Percentiles rank a stretch among this genome's conserved stretches.
Evolutionary conservation across 2,888 invertebrate species (phyloP).

Genomic region (Idaea dimidiata): DNA sequence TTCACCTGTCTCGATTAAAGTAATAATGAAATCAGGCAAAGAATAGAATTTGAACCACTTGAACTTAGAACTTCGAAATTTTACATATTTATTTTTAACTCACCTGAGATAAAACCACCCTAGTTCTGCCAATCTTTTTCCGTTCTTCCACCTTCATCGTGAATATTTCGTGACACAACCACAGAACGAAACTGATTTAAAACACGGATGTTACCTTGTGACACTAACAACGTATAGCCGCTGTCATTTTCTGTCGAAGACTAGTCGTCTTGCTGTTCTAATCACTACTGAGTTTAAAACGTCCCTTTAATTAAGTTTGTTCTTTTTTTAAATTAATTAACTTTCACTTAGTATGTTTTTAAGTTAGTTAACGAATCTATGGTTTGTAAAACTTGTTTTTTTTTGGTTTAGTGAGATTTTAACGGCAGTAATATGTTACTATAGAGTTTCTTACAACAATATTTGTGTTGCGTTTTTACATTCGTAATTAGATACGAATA

Average conservation of each 20-base stretch:
- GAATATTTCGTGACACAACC: background rate
- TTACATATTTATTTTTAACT: background rate
- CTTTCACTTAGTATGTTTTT: background rate
- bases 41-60: too few relatives aligned
- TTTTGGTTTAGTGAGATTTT: too few relatives aligned
- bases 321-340: background rate
- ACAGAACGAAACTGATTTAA: background rate
- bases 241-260: background rate
- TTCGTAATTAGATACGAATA: too few relatives aligned
- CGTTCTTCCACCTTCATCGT: slow-evolving; percentile 8
- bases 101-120: slow-evolving; percentile 19
- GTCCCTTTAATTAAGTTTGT: background rate
- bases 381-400: too few relatives aligned
- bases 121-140: slow-evolving; percentile 9
- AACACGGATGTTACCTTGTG: background rate
- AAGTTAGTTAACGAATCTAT: background rate
- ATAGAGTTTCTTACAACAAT: too few relatives aligned
- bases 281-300: background rate
- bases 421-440: too few relatives aligned
- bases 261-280: background rate
- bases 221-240: background rate
- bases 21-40: too few relatives aligned
- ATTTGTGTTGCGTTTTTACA: too few relatives aligned
- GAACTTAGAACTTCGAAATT: too few relatives aligned
- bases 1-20: too few relatives aligned